These are phyloP conservation scores for Synchiropus splendidus DNA, from an alignment of 2,113 vertebrate species.

Conservation along the genomic window DNA sequence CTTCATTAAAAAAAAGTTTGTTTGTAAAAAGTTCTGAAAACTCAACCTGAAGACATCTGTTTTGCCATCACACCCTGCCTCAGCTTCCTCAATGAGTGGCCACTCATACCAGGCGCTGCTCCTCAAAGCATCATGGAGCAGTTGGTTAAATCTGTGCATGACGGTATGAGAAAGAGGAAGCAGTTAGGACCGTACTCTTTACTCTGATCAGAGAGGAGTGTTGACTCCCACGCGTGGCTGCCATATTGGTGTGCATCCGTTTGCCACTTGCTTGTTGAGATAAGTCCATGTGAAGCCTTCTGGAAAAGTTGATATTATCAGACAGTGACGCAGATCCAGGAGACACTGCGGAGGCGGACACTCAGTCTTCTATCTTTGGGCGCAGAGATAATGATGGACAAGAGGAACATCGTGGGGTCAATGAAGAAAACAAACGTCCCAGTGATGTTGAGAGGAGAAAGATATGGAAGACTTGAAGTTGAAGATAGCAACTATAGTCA, in stretches of 20 bases:
- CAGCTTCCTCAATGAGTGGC: too few relatives aligned
- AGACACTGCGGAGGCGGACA: conserved; percentile 38
- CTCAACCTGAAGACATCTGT: too few relatives aligned
- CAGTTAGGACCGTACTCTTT: too few relatives aligned
- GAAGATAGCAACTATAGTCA: conserved; percentile 7
- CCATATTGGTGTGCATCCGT: conserved; percentile 21
- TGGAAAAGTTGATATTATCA: conserved; percentile 49
- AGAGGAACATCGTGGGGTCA: conserved; percentile 8
- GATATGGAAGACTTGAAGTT: conserved; percentile 5
- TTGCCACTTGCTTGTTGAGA: conserved; percentile 33
- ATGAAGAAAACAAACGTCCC: conserved; percentile 14
- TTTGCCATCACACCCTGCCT: too few relatives aligned
- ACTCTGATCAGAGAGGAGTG: conserved; percentile 18
- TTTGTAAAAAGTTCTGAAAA: too few relatives aligned
- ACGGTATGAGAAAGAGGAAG: conserved; percentile 10
- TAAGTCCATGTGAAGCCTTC: conserved; percentile 50
- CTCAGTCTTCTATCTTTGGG: conserved; percentile 50
- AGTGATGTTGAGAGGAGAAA: conserved; percentile 28
- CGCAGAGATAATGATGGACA: conserved; percentile 35
- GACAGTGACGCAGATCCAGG: conserved; percentile 32
- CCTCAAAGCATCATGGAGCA: conserved; percentile 2
- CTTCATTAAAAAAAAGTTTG: too few relatives aligned
- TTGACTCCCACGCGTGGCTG: conserved; percentile 23
- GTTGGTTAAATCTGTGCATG: too few relatives aligned
- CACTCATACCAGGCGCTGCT: conserved; percentile 1